Base-by-base conservation (phyloP, 2,888 invertebrate genomes). In the Tinea trinotella region DNA sequence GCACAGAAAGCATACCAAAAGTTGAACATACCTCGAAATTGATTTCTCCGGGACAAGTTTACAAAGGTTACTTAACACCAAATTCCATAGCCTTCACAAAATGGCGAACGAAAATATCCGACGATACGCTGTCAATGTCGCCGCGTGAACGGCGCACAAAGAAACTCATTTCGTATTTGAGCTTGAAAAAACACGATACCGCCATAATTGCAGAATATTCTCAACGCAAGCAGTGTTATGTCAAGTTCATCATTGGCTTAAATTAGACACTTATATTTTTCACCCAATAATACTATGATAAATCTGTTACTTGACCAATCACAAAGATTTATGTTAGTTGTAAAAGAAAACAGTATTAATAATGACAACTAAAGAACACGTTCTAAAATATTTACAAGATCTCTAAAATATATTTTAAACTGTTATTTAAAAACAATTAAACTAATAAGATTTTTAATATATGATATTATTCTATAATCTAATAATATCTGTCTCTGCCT, bases 41-140 rank as follows among this genome's bases (percentile, higher is more conserved):
- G 64, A 59, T 67, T 68, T 65, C 64, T 61, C 60, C 57, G 56
- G 58, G 57, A 61, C 65, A 60, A 64, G 62, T 61, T 81, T 81
- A 82, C 74, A 77, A 78, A 77, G 70, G 74, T 81, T 81, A 82
- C 74, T 78, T 78, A 77, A 77, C 74, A 71, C 70, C 68, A 73
- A 74, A 78, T 74, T 71, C 74, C 71, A 74, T 70, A 66, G 68
- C 70, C 72, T 71, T 70, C 65, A 82, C 84, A 85, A 86, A 84
- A 86, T 85, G 84, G 85, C 85, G 84, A 74, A 81, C 70, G 72
- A 74, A 67, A 76, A 72, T 80, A 78, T 76, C 75, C 76, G 73
- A 78, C 76, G 75, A 81, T 74, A 72, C 71, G 74, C 81, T 81
- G 82, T 82, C 82, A 84, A 77, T 75, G 82, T 82, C 83, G 79